These are phyloP conservation scores for Stercorarius parasiticus DNA, from an alignment of 2,113 vertebrate genomes.

Conservation along the genomic window DNA sequence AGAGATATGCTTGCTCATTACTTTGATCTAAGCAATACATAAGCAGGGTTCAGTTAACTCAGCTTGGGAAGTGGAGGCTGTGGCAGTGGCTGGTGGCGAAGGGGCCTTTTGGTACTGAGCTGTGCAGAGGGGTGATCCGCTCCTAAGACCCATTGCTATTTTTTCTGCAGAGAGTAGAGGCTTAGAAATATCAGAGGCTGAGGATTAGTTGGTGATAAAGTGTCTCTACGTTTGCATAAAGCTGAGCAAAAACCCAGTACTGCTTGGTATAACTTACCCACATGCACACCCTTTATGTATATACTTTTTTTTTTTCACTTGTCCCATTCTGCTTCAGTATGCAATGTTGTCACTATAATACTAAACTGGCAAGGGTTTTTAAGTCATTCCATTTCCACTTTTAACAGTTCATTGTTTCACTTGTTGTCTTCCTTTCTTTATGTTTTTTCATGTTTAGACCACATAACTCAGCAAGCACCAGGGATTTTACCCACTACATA, in stretches of 20 bases:
- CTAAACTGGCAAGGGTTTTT: constrained; percentile 77
- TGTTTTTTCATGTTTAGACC: constrained; percentile 64
- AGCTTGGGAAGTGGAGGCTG: background rate
- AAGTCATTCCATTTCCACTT: constrained; percentile 75
- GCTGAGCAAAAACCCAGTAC: background rate
- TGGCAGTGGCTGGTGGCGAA: background rate
- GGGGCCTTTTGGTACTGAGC: background rate
- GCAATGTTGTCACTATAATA: constrained; percentile 64
- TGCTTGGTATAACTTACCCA: background rate
- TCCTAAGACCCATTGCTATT: background rate
- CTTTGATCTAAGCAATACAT: background rate
- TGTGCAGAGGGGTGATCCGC: background rate
- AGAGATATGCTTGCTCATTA: background rate
- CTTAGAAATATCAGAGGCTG: background rate
- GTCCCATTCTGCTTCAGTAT: constrained; percentile 63
- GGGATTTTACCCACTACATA: constrained; percentile 39
- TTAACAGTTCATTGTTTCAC: constrained; percentile 76
- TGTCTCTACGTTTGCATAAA: background rate
- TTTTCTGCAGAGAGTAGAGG: background rate
- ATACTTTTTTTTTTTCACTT: background rate
- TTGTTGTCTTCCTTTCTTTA: constrained; percentile 62
- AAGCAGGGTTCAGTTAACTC: background rate
- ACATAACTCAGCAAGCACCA: constrained; percentile 61
- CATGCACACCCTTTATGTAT: background rate
- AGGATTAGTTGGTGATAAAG: background rate